Percentiles rank a stretch among this genome's conserved stretches.
These are phyloP conservation scores for Apoda limacodes DNA, from an alignment of 2,888 invertebrate genomes.

Conservation along the genomic window DNA sequence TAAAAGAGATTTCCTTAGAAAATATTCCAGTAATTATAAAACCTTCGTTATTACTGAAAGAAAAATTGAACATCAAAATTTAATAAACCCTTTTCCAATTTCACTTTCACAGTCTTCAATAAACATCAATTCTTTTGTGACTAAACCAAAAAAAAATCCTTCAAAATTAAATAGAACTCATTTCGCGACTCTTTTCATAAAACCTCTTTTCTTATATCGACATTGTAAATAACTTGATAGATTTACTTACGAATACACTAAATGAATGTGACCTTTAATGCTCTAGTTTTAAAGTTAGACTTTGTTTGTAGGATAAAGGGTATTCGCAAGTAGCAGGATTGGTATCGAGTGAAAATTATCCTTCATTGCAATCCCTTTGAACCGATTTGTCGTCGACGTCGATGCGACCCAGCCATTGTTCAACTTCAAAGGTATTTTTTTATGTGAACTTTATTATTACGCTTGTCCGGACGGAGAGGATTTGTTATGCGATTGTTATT, in stretches of 20 bases:
- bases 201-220: slow-evolving; percentile 36
- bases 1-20: no score
- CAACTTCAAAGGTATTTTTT: slow-evolving; percentile 51
- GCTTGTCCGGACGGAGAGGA: slow-evolving; percentile 30
- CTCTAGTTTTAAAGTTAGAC: not conserved
- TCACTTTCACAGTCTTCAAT: slow-evolving; percentile 27
- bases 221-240: slow-evolving; percentile 46
- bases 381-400: slow-evolving; percentile 45
- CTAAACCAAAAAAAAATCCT: slow-evolving; percentile 31
- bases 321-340: slow-evolving; percentile 36
- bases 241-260: slow-evolving; percentile 17
- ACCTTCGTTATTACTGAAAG: no score
- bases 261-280: slow-evolving; percentile 13
- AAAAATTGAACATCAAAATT: no score
- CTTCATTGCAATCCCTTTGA: slow-evolving; percentile 39
- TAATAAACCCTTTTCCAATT: slow-evolving; percentile 18
- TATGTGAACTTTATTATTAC: slow-evolving; percentile 46
- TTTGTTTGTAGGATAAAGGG: slow-evolving; percentile 1
- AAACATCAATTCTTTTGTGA: slow-evolving; percentile 23
- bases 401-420: no score
- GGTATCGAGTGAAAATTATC: slow-evolving; percentile 54
- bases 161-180: slow-evolving; percentile 50
- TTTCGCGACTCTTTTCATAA: slow-evolving; percentile 46
- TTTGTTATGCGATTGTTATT: slow-evolving; percentile 33
- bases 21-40: no score